Evolutionary conservation across 2,888 invertebrate genomes (phyloP), one percentile per base, ranked within the genome.

Genomic region (Amphipoea oculea): DNA sequence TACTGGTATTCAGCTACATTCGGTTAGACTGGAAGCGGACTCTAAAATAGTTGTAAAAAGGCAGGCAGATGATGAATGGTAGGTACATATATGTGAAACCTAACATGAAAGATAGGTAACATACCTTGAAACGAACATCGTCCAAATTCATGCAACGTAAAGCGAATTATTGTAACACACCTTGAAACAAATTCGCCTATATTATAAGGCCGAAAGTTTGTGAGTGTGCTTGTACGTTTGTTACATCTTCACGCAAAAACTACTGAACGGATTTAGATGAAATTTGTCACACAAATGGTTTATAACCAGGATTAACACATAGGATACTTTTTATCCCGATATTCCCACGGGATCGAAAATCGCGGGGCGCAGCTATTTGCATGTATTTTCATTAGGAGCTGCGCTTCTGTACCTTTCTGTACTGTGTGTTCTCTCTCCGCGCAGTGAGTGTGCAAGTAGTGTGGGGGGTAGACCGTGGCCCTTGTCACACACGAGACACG

Each of bases 401-500:
- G 17, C 20, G 5, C 45, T 75, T 80, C 62, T 68, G 12, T 40
- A 62, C 1, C 17, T 45, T 9, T 3, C 17, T 60, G 45, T 78
- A 23, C 20, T 54, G 72, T n/a, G 23, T 63, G 45, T 69, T 76
- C 63, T 29, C 65, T 57, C 12, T 54, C 36, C 45, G 0, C 42
- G 2, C 29, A 29, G 23, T 68, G 67, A 36, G 75, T 62, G 42
- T 74, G 51, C 51, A 72, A 66, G 76, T 60, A 11, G 11, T 45
- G 45, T 45, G 11, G 11, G 42, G 45, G 45, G 45, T 45, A 40
- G 20, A 51, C 57, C 45, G 42, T 60, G 29, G 63, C 78, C 86
- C 86, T 78, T 65, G 63, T 81, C 67, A 74, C 66, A n/a, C 60
- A 51, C 42, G 42, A 57, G 73, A 72, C 73, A 76, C 48, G 71